Evolutionary conservation across 2,888 invertebrate species (phyloP), one percentile per base, ranked within the genome.

Genomic region (Branchellion lobata): DNA sequence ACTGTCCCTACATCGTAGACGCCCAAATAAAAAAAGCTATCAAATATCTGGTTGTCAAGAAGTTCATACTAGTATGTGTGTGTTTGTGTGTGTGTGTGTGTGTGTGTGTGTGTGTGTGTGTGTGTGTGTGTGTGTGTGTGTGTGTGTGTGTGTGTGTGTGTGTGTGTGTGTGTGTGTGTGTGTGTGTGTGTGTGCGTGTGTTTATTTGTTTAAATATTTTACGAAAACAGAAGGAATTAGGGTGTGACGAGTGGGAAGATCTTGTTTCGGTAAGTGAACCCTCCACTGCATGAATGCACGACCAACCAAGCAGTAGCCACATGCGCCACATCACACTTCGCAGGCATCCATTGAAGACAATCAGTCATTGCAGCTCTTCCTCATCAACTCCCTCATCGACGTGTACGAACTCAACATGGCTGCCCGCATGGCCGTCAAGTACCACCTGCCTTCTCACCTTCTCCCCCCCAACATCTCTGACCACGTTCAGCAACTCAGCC

Each of bases 1-100:
- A 34, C 14, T 77, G 77, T 21, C 61, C 77, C 21, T 27, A 65
- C 36, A 65, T 77, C 18, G 34, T 40, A 18, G 31, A 57, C 77
- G 5, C 31, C 24, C 77, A 77, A 31, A 36, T 29, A 0, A 57
- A 33, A n/a, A 77, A 77, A n/a, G 65, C 65, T 18, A 33, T 77
- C 65, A 77, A 57, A 36, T 77, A 61, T 29, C 77, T 77, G 2
- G 57, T 77, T n/a, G 53, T 65, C 34, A 77, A 77, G 36, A 77
- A 53, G 34, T 77, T 65, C 31, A 61, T 61, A 11, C 33, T 77
- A 65, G 77, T 77, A 1, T 27, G 77, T 5, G 2, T n/a, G 29
- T 75, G 29, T 47, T 47, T 47, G 8, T 14, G 8, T 18, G 47
- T 47, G 8, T 14, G 8, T 47, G 8, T 47, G 18, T 47, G 18